Percentiles rank a stretch among this genome's conserved stretches.
Evolutionary conservation across 2,888 invertebrate species (phyloP).

Genomic region (Tineola bisselliella): DNA sequence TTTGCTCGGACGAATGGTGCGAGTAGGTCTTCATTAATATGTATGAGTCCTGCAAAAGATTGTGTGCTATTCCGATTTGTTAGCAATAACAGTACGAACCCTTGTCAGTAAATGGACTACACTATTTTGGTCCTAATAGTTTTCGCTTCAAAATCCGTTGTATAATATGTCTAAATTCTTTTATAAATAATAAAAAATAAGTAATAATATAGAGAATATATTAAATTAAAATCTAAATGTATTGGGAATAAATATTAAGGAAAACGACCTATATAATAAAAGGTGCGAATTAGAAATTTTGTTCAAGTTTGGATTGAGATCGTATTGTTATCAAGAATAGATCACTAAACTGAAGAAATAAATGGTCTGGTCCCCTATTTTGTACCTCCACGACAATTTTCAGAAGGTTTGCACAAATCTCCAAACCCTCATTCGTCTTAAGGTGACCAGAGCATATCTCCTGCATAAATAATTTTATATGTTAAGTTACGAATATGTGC

Average conservation of each 20-base stretch:
- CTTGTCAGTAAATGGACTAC: constrained; percentile 47
- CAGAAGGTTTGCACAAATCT: constrained; percentile 41
- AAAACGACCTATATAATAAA: too few relatives aligned
- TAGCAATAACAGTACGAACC: constrained; percentile 41
- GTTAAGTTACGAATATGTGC: background rate
- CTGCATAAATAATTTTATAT: background rate
- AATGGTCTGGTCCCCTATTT: constrained; percentile 41
- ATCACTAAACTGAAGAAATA: constrained; percentile 25
- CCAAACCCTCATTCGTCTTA: constrained; percentile 35
- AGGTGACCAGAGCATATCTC: constrained; percentile 14
- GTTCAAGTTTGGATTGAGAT: background rate
- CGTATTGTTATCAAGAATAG: background rate
- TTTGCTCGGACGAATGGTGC: background rate
- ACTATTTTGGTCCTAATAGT: background rate
- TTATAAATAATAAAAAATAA: too few relatives aligned
- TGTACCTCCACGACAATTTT: constrained; percentile 26
- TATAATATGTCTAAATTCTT: too few relatives aligned
- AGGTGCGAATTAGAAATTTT: too few relatives aligned
- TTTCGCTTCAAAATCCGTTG: background rate
- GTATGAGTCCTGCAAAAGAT: constrained; percentile 39
- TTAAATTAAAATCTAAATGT: too few relatives aligned
- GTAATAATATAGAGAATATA: too few relatives aligned
- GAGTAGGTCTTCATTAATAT: constrained; percentile 34
- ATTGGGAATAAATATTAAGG: too few relatives aligned
- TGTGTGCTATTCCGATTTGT: constrained; percentile 23